These are phyloP conservation scores for Caradrina kadenii DNA, from an alignment of 2,888 invertebrate species.

Conservation along the genomic window DNA sequence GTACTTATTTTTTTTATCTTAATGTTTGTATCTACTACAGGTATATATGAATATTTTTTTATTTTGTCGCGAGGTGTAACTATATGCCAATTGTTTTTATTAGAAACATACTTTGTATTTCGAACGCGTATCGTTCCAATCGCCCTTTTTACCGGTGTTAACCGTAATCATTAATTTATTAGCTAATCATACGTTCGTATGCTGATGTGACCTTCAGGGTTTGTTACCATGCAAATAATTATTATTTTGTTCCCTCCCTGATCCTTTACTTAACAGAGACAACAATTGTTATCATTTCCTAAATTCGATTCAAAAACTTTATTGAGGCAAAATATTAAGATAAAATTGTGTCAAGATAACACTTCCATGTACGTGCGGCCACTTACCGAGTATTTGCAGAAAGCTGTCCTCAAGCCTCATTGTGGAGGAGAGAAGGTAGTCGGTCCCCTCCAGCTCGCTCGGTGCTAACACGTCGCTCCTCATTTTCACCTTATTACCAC, in stretches of 20 bases:
- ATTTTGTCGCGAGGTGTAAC: neutral
- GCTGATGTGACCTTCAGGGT: conserved; percentile 17
- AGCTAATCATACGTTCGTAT: conserved; percentile 2
- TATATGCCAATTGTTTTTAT: neutral
- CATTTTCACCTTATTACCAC: conserved; percentile 79
- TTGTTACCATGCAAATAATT: conserved; percentile 11
- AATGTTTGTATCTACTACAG: neutral
- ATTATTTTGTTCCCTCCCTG: neutral
- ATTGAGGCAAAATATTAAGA: neutral
- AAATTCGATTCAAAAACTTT: neutral
- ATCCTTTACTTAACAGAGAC: neutral
- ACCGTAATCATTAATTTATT: conserved; percentile 16
- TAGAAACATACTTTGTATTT: neutral
- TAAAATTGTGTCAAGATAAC: conserved; percentile 10
- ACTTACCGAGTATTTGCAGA: conserved; percentile 92
- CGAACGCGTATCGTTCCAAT: neutral
- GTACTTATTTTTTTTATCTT: conserved; percentile 25
- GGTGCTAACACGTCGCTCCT: conserved; percentile 88
- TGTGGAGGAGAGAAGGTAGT: conserved; percentile 91
- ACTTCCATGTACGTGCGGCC: conserved; percentile 11
- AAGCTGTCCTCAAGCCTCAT: conserved; percentile 91
- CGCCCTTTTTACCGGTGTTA: conserved; percentile 4
- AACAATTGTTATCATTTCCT: neutral
- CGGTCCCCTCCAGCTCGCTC: conserved; percentile 91
- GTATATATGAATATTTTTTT: conserved; percentile 6